A percentile compares a stretch with the other conserved stretches of the same genome.
These are phyloP conservation scores for Mesoligia furuncula DNA, from an alignment of 2,888 invertebrate species.

Conservation along the genomic window DNA sequence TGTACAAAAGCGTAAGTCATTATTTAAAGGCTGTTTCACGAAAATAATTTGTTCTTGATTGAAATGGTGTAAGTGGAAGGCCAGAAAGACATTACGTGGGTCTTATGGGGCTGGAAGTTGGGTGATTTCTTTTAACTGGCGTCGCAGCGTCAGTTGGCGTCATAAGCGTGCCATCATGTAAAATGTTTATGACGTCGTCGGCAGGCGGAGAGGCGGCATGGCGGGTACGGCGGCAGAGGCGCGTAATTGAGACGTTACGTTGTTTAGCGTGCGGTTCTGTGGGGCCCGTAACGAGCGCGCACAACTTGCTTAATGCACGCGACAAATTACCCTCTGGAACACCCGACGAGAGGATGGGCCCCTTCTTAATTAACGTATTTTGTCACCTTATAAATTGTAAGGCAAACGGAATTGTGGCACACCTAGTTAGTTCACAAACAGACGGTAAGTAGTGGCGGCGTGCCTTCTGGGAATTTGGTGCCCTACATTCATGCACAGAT, in stretches of 20 bases:
- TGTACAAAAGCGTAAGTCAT: not conserved
- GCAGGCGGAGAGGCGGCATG: conserved; percentile 52
- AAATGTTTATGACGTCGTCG: conserved; percentile 74
- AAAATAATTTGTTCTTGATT: conserved; percentile 25
- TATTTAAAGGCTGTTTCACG: conserved; percentile 9
- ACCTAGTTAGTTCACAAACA: conserved; percentile 46
- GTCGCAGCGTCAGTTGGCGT: conserved; percentile 67
- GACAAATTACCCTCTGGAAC: conserved; percentile 70
- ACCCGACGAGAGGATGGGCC: conserved; percentile 61
- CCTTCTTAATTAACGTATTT: conserved; percentile 71
- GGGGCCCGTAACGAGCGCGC: conserved; percentile 71
- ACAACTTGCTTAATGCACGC: conserved; percentile 73
- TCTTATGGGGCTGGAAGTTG: conserved; percentile 24
- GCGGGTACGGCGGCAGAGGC: conserved; percentile 26
- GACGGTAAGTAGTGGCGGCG: conserved; percentile 19
- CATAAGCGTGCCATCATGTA: conserved; percentile 71
- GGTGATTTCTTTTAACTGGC: conserved; percentile 51
- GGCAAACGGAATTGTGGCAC: conserved; percentile 44
- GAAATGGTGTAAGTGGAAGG: conserved; percentile 13
- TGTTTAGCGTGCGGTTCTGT: conserved; percentile 69
- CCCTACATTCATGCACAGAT: conserved; percentile 27
- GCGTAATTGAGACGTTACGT: conserved; percentile 76
- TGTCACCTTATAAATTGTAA: conserved; percentile 67
- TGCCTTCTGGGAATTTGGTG: conserved; percentile 34
- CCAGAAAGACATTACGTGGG: conserved; percentile 29